phyloP scores from a whole-genome alignment of 2,113 vertebrate species.

The Tympanuchus pallidicinctus region DNA sequence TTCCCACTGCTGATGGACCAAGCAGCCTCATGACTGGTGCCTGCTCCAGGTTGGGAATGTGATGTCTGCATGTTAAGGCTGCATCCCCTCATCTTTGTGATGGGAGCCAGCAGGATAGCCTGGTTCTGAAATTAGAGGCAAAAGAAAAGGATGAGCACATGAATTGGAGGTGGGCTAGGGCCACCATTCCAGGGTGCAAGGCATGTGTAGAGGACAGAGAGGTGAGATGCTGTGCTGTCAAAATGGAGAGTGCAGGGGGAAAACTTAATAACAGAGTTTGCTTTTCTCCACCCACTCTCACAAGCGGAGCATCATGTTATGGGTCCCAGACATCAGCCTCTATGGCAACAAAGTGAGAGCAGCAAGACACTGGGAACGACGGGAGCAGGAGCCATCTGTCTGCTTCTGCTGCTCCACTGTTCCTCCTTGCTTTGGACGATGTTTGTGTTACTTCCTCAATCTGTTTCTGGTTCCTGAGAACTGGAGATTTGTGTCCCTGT shows the following conservation, averaged over 20 bases:
- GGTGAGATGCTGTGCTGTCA: neutral
- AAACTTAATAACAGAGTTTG: conserved; percentile 7
- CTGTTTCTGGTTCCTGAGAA: conserved; percentile 62
- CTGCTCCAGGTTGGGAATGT: neutral
- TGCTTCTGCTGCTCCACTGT: conserved; percentile 17
- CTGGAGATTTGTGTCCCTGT: neutral
- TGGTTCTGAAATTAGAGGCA: neutral
- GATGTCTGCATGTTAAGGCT: neutral
- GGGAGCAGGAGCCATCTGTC: conserved; percentile 58
- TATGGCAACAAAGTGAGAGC: conserved; percentile 52
- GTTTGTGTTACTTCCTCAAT: conserved; percentile 61
- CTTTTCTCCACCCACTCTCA: neutral
- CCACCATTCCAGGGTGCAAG: neutral
- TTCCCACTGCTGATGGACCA: neutral
- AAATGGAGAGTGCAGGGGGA: neutral
- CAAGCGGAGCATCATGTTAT: neutral
- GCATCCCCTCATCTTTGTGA: neutral
- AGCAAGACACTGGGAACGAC: conserved; percentile 32
- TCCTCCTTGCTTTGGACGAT: conserved; percentile 45
- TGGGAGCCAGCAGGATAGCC: neutral
- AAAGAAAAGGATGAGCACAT: neutral
- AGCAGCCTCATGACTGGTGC: neutral
- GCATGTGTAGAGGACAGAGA: neutral
- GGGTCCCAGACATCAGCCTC: conserved; percentile 24
- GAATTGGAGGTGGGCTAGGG: neutral